These are phyloP conservation scores for Xestia xanthographa DNA, from an alignment of 2,888 invertebrate genomes.

Conservation along the genomic window DNA sequence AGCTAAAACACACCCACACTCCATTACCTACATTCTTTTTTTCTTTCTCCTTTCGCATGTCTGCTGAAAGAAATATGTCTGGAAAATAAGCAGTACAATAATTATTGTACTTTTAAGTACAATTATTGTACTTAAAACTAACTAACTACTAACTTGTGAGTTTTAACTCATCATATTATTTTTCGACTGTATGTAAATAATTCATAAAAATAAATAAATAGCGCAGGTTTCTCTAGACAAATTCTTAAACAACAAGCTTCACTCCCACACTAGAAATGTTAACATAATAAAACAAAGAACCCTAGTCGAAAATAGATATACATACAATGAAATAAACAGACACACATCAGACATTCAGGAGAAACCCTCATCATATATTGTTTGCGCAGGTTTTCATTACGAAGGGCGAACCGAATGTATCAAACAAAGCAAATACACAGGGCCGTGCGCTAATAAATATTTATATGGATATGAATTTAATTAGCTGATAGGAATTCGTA, in stretches of 20 bases:
- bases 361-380: slow-evolving; percentile 50
- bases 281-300: neutral
- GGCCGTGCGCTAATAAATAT: slow-evolving; percentile 36
- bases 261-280: neutral
- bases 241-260: neutral
- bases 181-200: too few relatives aligned
- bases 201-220: neutral
- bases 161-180: neutral
- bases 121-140: neutral
- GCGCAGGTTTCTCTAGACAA: neutral
- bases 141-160: too few relatives aligned
- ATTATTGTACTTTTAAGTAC: too few relatives aligned
- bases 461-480: slow-evolving; percentile 37
- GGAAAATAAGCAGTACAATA: neutral
- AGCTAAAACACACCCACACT: too few relatives aligned
- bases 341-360: slow-evolving; percentile 21
- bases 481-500: slow-evolving; percentile 26
- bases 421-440: slow-evolving; percentile 33
- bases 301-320: slow-evolving; percentile 8
- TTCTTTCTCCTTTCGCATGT: neutral
- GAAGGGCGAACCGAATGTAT: slow-evolving; percentile 30
- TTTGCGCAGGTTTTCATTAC: slow-evolving; percentile 51
- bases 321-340: slow-evolving; percentile 32
- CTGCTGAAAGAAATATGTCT: neutral
- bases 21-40: neutral